Percentiles rank a stretch among this genome's conserved stretches.
These are phyloP conservation scores for Myioborus miniatus DNA, from an alignment of 2,797 vertebrate species.

Conservation along the genomic window DNA sequence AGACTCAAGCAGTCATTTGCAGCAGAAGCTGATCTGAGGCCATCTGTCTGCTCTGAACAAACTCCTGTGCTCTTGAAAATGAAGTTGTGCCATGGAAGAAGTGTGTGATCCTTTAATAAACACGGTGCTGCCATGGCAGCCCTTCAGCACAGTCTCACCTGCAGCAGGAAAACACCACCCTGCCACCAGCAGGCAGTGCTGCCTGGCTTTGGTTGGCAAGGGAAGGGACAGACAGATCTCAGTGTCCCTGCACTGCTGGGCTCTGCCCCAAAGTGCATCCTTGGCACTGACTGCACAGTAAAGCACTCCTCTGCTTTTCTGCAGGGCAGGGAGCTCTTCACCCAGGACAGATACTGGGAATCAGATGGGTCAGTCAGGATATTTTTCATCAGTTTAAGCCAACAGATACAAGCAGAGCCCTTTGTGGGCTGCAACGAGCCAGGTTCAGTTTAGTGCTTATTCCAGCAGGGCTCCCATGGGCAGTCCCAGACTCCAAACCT, in stretches of 20 bases:
- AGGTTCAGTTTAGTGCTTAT: not conserved
- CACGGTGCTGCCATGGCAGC: not conserved
- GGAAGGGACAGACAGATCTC: not conserved
- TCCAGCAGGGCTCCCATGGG: not conserved
- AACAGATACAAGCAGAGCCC: not conserved
- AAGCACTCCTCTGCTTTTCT: not conserved
- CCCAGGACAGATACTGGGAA: not conserved
- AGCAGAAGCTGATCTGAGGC: conserved; percentile 19
- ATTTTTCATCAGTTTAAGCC: not conserved
- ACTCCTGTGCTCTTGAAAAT: conserved; percentile 22
- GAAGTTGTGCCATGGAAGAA: not conserved
- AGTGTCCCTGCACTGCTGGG: rapidly evolving
- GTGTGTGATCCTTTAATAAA: not conserved
- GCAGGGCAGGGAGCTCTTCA: not conserved
- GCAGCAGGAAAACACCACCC: not conserved
- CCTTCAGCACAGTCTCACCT: not conserved
- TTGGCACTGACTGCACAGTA: not conserved
- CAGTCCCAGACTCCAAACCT: not conserved
- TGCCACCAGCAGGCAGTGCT: not conserved
- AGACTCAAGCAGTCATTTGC: not conserved
- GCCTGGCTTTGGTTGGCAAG: not conserved
- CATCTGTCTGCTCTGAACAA: conserved; percentile 42
- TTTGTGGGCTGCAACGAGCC: not conserved
- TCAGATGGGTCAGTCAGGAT: not conserved
- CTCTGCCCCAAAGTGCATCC: not conserved